Evolutionary conservation across 92 coral and sea anemone genomes (phyloP).

Genomic region (Epizoanthus ramosus): DNA sequence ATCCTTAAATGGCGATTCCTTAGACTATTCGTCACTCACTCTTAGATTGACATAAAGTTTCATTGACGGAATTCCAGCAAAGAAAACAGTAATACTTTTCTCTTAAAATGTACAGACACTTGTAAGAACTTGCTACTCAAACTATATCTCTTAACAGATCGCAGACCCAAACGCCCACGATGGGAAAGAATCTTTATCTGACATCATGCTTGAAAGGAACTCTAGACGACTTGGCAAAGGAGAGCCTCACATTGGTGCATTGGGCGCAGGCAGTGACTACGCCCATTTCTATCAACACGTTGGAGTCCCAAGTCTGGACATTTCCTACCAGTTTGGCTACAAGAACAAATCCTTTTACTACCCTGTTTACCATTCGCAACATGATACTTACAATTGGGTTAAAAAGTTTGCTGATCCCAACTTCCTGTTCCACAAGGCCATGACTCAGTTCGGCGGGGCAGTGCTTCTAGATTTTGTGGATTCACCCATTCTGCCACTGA

Average conservation of each 20-base stretch:
- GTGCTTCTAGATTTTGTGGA: constrained; percentile 3
- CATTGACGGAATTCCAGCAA: too few species aligned
- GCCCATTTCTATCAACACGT: not conserved
- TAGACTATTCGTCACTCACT: too few species aligned
- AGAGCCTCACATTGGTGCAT: not conserved
- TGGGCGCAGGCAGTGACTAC: not conserved
- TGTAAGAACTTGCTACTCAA: too few species aligned
- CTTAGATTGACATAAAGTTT: too few species aligned
- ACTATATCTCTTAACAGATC: too few species aligned
- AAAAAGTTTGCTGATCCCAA: not conserved
- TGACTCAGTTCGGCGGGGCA: constrained; percentile 8
- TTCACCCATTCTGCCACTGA: not conserved
- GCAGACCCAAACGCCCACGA: too few species aligned
- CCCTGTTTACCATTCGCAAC: constrained; percentile 9
- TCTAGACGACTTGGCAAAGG: not conserved
- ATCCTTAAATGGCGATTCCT: too few species aligned
- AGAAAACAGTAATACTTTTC: too few species aligned
- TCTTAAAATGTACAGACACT: too few species aligned
- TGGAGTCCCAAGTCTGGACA: not conserved
- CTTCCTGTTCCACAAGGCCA: constrained; percentile 20
- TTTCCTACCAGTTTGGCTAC: not conserved
- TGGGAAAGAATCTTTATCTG: not conserved
- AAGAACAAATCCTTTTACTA: not conserved
- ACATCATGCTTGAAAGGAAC: constrained; percentile 2
- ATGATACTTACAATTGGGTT: constrained; percentile 16